Evolutionary conservation across 2,797 vertebrate genomes (phyloP).

Genomic region (Gobio occitaniae): DNA sequence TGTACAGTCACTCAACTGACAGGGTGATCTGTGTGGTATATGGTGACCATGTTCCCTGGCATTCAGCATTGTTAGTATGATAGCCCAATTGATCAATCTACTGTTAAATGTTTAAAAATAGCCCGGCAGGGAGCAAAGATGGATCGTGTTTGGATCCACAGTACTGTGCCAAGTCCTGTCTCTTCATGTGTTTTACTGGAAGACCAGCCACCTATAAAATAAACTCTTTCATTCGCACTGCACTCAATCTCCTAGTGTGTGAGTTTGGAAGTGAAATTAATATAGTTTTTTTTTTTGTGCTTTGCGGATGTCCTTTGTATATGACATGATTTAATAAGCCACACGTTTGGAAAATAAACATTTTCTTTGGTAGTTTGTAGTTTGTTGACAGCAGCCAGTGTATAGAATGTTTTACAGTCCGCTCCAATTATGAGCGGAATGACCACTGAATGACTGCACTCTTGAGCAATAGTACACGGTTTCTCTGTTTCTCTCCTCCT

Average conservation of each 20-base stretch:
- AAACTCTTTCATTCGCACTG: not conserved
- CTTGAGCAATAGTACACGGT: not conserved
- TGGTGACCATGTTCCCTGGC: conserved; percentile 48
- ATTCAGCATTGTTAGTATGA: conserved; percentile 47
- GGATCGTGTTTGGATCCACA: conserved; percentile 41
- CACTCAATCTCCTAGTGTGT: not conserved
- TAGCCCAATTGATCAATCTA: conserved; percentile 63
- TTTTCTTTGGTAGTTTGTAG: conserved; percentile 1
- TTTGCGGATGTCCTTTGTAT: conserved; percentile 2
- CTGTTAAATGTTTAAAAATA: conserved; percentile 66
- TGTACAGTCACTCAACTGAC: conserved; percentile 37
- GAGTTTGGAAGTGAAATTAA: not conserved
- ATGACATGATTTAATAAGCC: conserved; percentile 10
- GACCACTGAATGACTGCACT: not conserved
- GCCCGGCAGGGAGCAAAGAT: conserved; percentile 52
- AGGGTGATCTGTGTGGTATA: conserved; percentile 27
- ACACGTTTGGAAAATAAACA: not conserved
- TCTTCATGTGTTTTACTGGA: conserved; percentile 14
- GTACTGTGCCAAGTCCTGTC: conserved; percentile 10
- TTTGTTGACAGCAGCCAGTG: not conserved
- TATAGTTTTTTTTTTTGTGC: not conserved
- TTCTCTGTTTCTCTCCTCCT: conserved; percentile 22
- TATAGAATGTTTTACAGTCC: not conserved
- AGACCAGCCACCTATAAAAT: conserved; percentile 21
- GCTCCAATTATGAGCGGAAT: not conserved